Percentiles rank a stretch among this genome's conserved stretches.
These are phyloP conservation scores for Epizoanthus rinbou DNA, from an alignment of 92 coral and sea anemone genomes.

Conservation along the genomic window DNA sequence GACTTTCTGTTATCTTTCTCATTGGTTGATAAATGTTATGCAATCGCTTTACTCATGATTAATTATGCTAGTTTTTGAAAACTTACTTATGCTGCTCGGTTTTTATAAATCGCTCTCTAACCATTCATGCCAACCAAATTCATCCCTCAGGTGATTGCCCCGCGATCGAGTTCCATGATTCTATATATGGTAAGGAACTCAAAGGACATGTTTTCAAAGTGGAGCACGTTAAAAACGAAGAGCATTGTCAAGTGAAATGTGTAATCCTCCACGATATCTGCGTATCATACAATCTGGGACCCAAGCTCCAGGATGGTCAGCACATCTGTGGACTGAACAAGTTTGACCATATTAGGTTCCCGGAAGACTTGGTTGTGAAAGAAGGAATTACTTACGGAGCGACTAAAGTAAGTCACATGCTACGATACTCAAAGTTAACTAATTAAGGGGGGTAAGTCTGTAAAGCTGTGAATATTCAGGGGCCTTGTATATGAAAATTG, in stretches of 20 bases:
- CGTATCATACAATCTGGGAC: not conserved
- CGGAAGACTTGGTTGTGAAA: not conserved
- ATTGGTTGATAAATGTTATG: no score
- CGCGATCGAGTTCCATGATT: not conserved
- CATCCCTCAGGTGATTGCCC: not conserved
- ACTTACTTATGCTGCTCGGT: no score
- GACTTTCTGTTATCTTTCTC: no score
- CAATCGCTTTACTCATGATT: no score
- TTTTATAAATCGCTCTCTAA: no score
- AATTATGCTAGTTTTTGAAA: no score
- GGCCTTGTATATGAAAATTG: not conserved
- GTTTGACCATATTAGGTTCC: constrained; percentile 3
- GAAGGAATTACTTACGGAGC: not conserved
- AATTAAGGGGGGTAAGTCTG: no score
- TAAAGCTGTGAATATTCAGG: no score
- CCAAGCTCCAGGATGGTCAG: not conserved
- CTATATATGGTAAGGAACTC: not conserved
- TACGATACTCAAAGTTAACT: no score
- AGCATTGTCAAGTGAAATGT: constrained; percentile 2
- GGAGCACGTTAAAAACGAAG: not conserved
- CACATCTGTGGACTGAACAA: not conserved
- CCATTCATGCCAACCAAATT: no score
- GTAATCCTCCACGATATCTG: not conserved
- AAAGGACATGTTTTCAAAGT: constrained; percentile 8
- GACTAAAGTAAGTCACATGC: not conserved